phyloP scores from a whole-genome alignment of 2,797 vertebrate species.

The Betta splendens region DNA sequence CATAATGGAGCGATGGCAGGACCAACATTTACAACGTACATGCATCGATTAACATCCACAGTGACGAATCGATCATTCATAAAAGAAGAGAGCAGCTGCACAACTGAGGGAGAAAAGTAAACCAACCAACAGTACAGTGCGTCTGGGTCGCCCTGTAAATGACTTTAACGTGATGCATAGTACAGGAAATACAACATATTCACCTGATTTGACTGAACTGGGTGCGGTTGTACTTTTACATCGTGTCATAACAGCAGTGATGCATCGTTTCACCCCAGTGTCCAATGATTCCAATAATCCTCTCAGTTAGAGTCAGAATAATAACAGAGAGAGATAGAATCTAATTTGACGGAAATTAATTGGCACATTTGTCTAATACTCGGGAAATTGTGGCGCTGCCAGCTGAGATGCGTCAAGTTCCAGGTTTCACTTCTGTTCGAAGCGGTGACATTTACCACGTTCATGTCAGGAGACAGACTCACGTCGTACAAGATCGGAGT shows the following conservation, averaged over 20 bases:
- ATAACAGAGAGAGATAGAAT: conserved; percentile 46
- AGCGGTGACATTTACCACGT: conserved; percentile 15
- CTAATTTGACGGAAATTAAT: conserved; percentile 48
- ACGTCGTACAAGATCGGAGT: neutral
- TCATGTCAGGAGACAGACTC: conserved; percentile 15
- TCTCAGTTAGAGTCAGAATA: conserved; percentile 22
- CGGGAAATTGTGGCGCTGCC: conserved; percentile 15
- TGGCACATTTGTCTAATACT: conserved; percentile 46
- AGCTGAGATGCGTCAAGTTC: too few species aligned
- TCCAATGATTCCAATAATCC: conserved; percentile 43
- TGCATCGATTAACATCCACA: neutral
- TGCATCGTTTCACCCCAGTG: conserved; percentile 7
- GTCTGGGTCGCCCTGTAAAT: too few species aligned
- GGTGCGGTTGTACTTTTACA: too few species aligned
- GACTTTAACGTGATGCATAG: too few species aligned
- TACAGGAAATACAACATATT: too few species aligned
- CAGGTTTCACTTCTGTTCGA: conserved; percentile 32
- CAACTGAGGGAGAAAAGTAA: neutral
- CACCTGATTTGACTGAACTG: too few species aligned
- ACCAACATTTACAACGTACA: neutral
- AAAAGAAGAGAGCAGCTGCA: neutral
- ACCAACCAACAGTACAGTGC: too few species aligned
- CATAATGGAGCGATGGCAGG: neutral
- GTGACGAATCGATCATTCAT: neutral
- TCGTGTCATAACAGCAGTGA: too few species aligned